phyloP scores from a whole-genome alignment of 2,888 invertebrate genomes.

The Parnassius smintheus region DNA sequence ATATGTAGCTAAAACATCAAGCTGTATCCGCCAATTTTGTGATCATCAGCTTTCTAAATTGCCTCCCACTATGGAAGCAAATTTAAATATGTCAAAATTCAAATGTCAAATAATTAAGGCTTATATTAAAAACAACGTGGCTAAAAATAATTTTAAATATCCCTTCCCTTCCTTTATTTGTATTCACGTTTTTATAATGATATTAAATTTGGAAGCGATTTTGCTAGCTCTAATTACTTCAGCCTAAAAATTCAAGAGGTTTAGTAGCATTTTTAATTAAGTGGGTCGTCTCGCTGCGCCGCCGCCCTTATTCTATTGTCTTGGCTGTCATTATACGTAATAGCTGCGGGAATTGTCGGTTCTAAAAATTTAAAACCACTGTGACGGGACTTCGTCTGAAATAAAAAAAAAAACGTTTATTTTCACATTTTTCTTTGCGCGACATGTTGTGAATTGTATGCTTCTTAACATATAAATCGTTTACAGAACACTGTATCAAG shows the following conservation, averaged over 20 bases:
- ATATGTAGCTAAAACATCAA: no score
- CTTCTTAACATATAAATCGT: slow-evolving; percentile 9
- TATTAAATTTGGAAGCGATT: slow-evolving; percentile 18
- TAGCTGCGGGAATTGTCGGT: slow-evolving; percentile 33
- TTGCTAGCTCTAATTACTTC: slow-evolving; percentile 22
- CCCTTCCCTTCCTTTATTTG: neutral
- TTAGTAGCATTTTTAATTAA: slow-evolving; percentile 39
- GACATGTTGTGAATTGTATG: slow-evolving; percentile 11
- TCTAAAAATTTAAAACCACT: slow-evolving; percentile 29
- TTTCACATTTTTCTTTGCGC: slow-evolving; percentile 16
- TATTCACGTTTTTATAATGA: slow-evolving; percentile 5
- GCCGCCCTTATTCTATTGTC: slow-evolving; percentile 29
- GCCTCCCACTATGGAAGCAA: no score
- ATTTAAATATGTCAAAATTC: no score
- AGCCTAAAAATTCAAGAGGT: slow-evolving; percentile 28
- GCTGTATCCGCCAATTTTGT: no score
- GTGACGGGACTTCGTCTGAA: slow-evolving; percentile 11
- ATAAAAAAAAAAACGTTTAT: slow-evolving; percentile 15
- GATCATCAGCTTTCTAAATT: no score
- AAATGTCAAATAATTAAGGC: no score
- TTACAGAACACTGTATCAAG: neutral
- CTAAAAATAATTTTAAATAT: no score
- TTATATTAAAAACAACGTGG: no score
- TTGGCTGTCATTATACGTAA: slow-evolving; percentile 34
- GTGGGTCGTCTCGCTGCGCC: slow-evolving; percentile 25